Evolutionary conservation across 2,797 vertebrate genomes (phyloP), one percentile per base, ranked within the genome.

Genomic region (Amazona ochrocephala): DNA sequence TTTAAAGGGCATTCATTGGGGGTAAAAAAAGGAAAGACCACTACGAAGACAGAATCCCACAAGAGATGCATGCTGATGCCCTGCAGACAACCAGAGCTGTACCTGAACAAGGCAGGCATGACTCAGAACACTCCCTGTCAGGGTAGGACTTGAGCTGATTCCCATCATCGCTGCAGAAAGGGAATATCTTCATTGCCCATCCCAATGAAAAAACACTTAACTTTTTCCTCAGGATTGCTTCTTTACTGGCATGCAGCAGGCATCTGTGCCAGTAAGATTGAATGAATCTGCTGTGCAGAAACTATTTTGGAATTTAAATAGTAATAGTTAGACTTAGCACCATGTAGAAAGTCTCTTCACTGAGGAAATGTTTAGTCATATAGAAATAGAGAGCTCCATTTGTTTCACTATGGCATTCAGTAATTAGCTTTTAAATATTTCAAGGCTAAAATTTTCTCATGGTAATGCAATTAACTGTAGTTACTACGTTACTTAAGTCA

Each of bases 341-440:
- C 11, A 62, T 39, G 87, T 87, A 87, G 41, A 73, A 76, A 70
- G 26, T 30, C 27, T 88, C 21, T 90, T 74, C 71, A 85, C 29
- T 37, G 17, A 90, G 37, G 13, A 94, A 77, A 61, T 12, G 7
- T 12, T 91, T 73, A 65, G 64, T 41, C 34, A 60, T 17, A 29
- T 0, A 80, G 27, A 88, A 91, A 88, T 44, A 80, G 42, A 87
- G 34, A 58, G 29, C 79, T 93, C 48, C 5, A 65, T 82, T 83
- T 87, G 27, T 87, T 91, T 90, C 74, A 62, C 45, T 47, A 8
- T 44, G 22, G 45, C 64, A 79, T 79, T 80, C 74, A 48, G 53
- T 94, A 90, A 96, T 80, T 88, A 92, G 66, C 76, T 83, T 72
- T 93, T 85, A 90, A 90, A 83, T 87, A 45, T 93, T 94, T 62